Percentiles rank a stretch among this genome's conserved stretches.
Conservation (phyloP, 1,140 invertebrate species). For the Phocides pigmalion region DNA sequence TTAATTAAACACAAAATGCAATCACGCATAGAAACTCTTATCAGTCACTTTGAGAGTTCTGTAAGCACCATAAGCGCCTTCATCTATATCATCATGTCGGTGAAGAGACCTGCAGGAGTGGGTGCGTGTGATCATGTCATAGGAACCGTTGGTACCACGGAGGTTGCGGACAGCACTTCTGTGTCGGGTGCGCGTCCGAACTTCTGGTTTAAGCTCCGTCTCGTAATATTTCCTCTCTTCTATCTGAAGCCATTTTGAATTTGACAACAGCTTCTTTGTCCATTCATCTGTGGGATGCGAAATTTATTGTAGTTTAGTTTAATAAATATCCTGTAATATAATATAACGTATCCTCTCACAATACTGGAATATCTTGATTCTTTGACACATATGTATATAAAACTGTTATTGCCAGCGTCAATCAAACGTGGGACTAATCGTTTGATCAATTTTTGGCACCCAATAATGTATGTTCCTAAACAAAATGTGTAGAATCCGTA, state of each 20-base stretch:
- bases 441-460: too few species aligned
- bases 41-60: constrained; percentile 66
- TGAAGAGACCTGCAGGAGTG: constrained; percentile 67
- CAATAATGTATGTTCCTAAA: too few species aligned
- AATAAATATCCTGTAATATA: too few species aligned
- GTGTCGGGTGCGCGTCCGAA: constrained; percentile 44
- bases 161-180: constrained; percentile 53
- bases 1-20: not conserved
- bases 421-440: too few species aligned
- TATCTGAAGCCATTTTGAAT: constrained; percentile 69
- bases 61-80: constrained; percentile 68
- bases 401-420: too few species aligned
- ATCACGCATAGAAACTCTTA: constrained; percentile 52
- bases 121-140: constrained; percentile 68
- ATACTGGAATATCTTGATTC: too few species aligned
- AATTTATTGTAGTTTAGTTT: not conserved
- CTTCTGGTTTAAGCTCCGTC: constrained; percentile 64
- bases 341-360: too few species aligned
- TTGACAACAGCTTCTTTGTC: constrained; percentile 71
- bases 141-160: constrained; percentile 55
- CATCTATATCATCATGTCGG: constrained; percentile 60
- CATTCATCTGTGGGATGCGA: constrained; percentile 64
- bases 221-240: constrained; percentile 70
- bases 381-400: too few species aligned
- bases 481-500: too few species aligned